Conservation (phyloP, 2,888 invertebrate species). For the Crossocerus cetratus region DNA sequence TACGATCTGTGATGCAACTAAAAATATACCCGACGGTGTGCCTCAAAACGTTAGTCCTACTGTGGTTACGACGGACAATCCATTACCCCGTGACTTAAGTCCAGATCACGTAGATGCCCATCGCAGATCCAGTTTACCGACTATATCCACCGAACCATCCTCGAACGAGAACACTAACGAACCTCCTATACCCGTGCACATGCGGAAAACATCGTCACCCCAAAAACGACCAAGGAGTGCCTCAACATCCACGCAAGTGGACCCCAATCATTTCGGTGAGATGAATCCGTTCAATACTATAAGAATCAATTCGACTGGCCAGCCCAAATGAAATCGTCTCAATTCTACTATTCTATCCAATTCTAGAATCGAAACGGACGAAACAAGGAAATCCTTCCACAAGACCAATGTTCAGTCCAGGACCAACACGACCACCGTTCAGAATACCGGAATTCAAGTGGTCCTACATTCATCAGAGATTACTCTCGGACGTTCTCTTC, state of each 20-base stretch:
- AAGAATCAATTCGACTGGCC: no score
- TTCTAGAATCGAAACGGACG: slow-evolving; percentile 70
- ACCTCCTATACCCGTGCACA: slow-evolving; percentile 70
- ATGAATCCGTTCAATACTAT: background rate
- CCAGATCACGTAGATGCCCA: slow-evolving; percentile 72
- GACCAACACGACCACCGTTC: slow-evolving; percentile 95
- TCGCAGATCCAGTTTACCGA: slow-evolving; percentile 82
- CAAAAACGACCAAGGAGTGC: slow-evolving; percentile 87
- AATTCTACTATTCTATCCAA: no score
- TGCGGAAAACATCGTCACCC: slow-evolving; percentile 79
- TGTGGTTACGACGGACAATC: slow-evolving; percentile 68
- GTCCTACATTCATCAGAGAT: slow-evolving; percentile 98
- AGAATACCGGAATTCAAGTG: slow-evolving; percentile 99
- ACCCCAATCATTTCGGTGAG: slow-evolving; percentile 89
- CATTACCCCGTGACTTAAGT: slow-evolving; percentile 62
- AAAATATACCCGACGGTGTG: slow-evolving; percentile 74
- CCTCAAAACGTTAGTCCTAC: slow-evolving; percentile 74
- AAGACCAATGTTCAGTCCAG: slow-evolving; percentile 95
- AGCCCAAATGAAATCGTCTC: no score
- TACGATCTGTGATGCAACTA: slow-evolving; percentile 85
- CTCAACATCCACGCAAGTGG: slow-evolving; percentile 90
- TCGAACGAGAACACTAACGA: slow-evolving; percentile 71
- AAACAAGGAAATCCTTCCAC: slow-evolving; percentile 81
- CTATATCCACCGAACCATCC: slow-evolving; percentile 70
- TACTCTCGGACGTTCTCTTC: slow-evolving; percentile 96